Evolutionary conservation across 2,888 invertebrate species (phyloP).

Genomic region (Polydrusus cervinus): DNA sequence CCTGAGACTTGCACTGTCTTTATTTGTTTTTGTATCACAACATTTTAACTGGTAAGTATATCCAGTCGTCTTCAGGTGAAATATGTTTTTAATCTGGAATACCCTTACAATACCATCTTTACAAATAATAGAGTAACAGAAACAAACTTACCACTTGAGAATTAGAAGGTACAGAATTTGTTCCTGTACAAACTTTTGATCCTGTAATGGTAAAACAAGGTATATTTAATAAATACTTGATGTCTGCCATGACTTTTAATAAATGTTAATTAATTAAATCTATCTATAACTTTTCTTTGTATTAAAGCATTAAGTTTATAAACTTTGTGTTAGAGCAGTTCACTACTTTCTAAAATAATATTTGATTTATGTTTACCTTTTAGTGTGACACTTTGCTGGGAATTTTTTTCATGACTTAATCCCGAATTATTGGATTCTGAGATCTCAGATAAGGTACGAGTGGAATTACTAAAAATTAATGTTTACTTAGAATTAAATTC

Average conservation of each 20-base stretch:
- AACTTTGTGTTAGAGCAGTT: neutral
- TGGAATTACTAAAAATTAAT: constrained; percentile 32
- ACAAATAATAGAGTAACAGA: neutral
- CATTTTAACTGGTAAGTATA: too few species aligned
- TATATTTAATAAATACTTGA: constrained; percentile 18
- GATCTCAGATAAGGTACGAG: constrained; percentile 29
- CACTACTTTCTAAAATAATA: constrained; percentile 9
- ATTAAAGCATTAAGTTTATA: neutral
- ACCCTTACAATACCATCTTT: neutral
- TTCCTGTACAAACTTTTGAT: constrained; percentile 18
- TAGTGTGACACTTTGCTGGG: constrained; percentile 29
- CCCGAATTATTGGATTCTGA: constrained; percentile 33
- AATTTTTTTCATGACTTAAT: constrained; percentile 39
- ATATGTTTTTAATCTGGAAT: neutral
- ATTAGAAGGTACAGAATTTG: constrained; percentile 10
- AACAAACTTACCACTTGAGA: constrained; percentile 27
- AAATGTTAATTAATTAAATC: too few species aligned
- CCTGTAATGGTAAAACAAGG: constrained; percentile 29
- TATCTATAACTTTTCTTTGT: neutral
- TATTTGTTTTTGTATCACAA: too few species aligned
- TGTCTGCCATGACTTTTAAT: too few species aligned
- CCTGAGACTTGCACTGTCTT: too few species aligned
- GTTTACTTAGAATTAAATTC: constrained; percentile 14
- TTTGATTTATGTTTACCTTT: constrained; percentile 36
- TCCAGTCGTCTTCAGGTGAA: too few species aligned